Base-by-base conservation (phyloP, 64 coral and sea anemone species). In the Dendronephthya gigantea region DNA sequence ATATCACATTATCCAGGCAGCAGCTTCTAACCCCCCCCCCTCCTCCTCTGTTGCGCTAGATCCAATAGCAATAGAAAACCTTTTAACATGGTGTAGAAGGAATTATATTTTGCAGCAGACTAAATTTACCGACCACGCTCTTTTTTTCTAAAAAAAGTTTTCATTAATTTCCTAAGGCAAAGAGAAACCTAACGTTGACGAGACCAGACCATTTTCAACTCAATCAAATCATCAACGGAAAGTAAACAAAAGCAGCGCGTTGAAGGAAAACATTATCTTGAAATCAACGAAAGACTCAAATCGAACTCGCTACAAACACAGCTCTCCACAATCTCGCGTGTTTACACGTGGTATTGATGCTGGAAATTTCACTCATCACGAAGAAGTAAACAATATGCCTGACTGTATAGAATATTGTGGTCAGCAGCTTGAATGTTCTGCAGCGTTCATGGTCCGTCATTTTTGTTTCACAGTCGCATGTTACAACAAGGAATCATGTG, bases 361-460 rank as follows among this genome's bases (percentile, higher is more conserved):
- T 31, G 69, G 69, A 35, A 9, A 35, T 14, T 75, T 75, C 35
- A 75, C 69, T 2, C 12, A 13, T 35, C 28, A 75, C 30, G 69
- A 30, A 75, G 69, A 32, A 35, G 69, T 75, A 35, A 75, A 75
- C 23, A 38, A 75, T 34, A 75, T 75, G 69, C 5, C 12, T 32
- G 69, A 75, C 6, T 75, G 69, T 75, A 75, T 75, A 32, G 27
- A 75, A 8, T 30, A 75, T 75, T 75, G 69, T 34, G 69, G 69
- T 13, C 9, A 75, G 15, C 29, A 75, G 34, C 23, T 35, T 7
- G 15, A 75, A 9, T 75, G 69, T 29, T 75, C 69, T 15, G 69
- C 69, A 13, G 69, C 69, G 69, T 75, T 75, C 35, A 75, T 75
- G 69, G 35, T 75, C 7, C 69, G 35, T 32, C 28, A 75, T 35